phyloP scores from a whole-genome alignment of 2,888 invertebrate species.

The Hoplodrina ambigua region DNA sequence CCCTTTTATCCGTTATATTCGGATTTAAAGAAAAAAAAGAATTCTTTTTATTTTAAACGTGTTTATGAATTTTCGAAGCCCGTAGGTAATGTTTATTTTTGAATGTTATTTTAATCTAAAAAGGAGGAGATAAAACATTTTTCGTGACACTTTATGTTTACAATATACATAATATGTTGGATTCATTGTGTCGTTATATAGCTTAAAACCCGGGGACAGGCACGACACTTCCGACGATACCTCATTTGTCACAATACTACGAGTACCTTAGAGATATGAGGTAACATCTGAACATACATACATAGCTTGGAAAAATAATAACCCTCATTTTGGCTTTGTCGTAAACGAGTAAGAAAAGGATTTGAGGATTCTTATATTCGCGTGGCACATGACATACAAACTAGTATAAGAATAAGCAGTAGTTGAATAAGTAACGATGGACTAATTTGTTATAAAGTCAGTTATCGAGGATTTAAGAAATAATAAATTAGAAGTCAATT shows the following conservation, averaged over 20 bases:
- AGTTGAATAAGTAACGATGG: background rate
- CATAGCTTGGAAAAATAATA: background rate
- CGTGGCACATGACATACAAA: no score
- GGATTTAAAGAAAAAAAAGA: background rate
- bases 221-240: background rate
- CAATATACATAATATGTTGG: background rate
- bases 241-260: background rate
- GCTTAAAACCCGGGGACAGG: background rate
- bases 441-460: background rate
- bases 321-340: no score
- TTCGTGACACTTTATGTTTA: background rate
- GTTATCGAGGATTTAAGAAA: slow-evolving; percentile 2
- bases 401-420: slow-evolving; percentile 2
- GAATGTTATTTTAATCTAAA: background rate
- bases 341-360: no score
- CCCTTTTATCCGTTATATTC: background rate
- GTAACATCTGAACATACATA: background rate
- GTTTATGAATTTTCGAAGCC: background rate
- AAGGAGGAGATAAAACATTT: background rate
- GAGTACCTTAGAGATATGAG: background rate
- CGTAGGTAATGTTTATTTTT: background rate
- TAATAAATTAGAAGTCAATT: slow-evolving; percentile 7
- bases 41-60: background rate
- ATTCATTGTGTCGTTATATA: background rate
- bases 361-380: no score